These are phyloP conservation scores for Nasonia giraulti DNA, from an alignment of 1,140 invertebrate species.

Conservation along the genomic window DNA sequence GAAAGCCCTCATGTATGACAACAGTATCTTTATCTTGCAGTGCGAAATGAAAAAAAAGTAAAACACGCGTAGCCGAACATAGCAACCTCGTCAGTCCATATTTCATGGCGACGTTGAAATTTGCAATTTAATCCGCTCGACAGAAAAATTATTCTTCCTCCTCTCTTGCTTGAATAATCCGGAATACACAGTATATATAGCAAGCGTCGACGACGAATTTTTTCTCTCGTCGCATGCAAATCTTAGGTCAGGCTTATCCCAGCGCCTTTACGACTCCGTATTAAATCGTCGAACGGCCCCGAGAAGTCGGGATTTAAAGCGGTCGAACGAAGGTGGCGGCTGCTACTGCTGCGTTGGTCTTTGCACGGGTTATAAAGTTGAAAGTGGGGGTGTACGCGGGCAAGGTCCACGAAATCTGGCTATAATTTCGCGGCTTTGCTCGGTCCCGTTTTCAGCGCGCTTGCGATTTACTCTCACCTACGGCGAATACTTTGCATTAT, in stretches of 20 bases:
- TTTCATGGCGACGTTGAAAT: not conserved
- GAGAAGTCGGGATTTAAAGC: constrained; percentile 39
- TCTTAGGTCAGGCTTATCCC: constrained; percentile 42
- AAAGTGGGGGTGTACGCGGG: not conserved
- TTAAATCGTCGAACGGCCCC: constrained; percentile 46
- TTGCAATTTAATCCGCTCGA: not conserved
- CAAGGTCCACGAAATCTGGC: constrained; percentile 40
- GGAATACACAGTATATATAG: too few relatives aligned
- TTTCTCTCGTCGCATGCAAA: constrained; percentile 42
- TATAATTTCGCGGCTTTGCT: constrained; percentile 50
- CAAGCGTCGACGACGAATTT: not conserved
- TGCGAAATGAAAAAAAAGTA: too few relatives aligned
- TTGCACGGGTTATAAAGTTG: constrained; percentile 49
- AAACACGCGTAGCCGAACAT: too few relatives aligned
- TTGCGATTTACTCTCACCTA: too few relatives aligned
- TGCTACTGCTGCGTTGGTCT: not conserved
- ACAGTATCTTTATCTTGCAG: too few relatives aligned
- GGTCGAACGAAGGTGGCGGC: not conserved
- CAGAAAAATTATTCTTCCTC: too few relatives aligned
- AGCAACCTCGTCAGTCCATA: not conserved
- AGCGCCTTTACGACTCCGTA: constrained; percentile 43
- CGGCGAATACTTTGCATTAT: too few relatives aligned
- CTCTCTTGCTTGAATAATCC: too few relatives aligned
- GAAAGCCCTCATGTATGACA: too few relatives aligned
- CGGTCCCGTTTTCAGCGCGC: constrained; percentile 33